These are phyloP conservation scores for Idaea dimidiata DNA, from an alignment of 2,888 invertebrate genomes.

Conservation along the genomic window DNA sequence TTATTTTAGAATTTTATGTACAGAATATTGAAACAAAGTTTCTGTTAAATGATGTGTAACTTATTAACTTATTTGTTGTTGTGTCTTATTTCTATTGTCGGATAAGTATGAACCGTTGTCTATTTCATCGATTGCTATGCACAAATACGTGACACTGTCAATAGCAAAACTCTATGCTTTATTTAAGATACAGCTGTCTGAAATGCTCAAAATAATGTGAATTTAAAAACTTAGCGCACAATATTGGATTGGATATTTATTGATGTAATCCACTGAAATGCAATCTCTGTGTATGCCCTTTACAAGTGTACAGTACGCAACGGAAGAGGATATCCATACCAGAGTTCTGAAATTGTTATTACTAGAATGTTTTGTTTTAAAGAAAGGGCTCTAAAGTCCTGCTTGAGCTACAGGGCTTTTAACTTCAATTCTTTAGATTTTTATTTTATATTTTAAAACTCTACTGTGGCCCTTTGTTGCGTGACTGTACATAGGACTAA, in stretches of 20 bases:
- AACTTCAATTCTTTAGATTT: no score
- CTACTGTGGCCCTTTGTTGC: no score
- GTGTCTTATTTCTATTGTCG: conserved; percentile 63
- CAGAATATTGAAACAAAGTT: conserved; percentile 71
- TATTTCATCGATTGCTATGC: conserved; percentile 48
- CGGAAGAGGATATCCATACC: no score
- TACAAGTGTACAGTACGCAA: conserved; percentile 18
- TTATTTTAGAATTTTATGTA: conserved; percentile 72
- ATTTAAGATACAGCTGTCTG: conserved; percentile 73
- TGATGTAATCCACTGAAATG: conserved; percentile 72
- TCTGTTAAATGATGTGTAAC: conserved; percentile 72
- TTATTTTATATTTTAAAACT: no score
- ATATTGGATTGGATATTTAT: conserved; percentile 70
- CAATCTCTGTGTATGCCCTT: conserved; percentile 71
- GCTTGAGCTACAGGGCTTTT: no score
- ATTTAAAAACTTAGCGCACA: conserved; percentile 78
- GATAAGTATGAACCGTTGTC: conserved; percentile 47
- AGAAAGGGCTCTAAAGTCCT: no score
- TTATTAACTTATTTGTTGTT: conserved; percentile 79
- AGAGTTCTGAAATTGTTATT: no score
- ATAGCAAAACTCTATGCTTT: conserved; percentile 79
- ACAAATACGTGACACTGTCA: conserved; percentile 65
- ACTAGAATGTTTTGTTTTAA: no score
- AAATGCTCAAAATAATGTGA: conserved; percentile 77
- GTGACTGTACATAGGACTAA: conserved; percentile 50